Evolutionary conservation across 2,797 vertebrate genomes (phyloP).

Genomic region (Sebastes umbrosus): DNA sequence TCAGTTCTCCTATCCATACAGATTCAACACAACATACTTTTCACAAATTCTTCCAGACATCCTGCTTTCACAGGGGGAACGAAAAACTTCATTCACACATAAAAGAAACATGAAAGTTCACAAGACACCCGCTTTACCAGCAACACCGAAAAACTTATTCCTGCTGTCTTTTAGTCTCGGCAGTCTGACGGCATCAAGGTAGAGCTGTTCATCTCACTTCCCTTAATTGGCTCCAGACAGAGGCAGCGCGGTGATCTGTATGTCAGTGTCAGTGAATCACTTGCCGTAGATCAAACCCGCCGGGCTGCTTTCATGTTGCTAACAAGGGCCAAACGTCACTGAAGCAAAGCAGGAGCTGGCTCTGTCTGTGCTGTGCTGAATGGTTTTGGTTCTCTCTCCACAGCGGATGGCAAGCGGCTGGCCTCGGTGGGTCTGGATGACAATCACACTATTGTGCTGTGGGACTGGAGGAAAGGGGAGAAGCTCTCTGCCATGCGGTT

Average conservation of each 20-base stretch:
- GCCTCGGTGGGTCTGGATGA: slow-evolving; percentile 96
- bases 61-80: not conserved
- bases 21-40: not conserved
- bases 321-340: slow-evolving; percentile 47
- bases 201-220: slow-evolving; percentile 45
- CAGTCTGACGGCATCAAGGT: slow-evolving; percentile 45
- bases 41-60: slow-evolving; percentile 8
- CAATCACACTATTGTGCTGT: slow-evolving; percentile 93
- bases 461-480: slow-evolving; percentile 99
- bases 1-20: not conserved
- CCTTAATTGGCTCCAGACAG: slow-evolving; percentile 66
- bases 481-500: slow-evolving; percentile 94
- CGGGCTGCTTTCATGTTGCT: slow-evolving; percentile 58
- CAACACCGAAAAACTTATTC: slow-evolving; percentile 2
- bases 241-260: slow-evolving; percentile 42
- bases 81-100: slow-evolving; percentile 8
- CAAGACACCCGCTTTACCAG: slow-evolving; percentile 45
- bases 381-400: slow-evolving; percentile 29
- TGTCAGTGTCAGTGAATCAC: slow-evolving; percentile 56
- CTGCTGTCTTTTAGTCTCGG: slow-evolving; percentile 27
- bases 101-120: slow-evolving; percentile 30
- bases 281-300: slow-evolving; percentile 56
- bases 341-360: slow-evolving; percentile 21
- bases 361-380: slow-evolving; percentile 34
- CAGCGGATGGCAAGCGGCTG: slow-evolving; percentile 96